Percentiles rank a stretch among this genome's conserved stretches.
phyloP scores from a whole-genome alignment of 2,888 invertebrate species.

The Drosophila gaucha region DNA sequence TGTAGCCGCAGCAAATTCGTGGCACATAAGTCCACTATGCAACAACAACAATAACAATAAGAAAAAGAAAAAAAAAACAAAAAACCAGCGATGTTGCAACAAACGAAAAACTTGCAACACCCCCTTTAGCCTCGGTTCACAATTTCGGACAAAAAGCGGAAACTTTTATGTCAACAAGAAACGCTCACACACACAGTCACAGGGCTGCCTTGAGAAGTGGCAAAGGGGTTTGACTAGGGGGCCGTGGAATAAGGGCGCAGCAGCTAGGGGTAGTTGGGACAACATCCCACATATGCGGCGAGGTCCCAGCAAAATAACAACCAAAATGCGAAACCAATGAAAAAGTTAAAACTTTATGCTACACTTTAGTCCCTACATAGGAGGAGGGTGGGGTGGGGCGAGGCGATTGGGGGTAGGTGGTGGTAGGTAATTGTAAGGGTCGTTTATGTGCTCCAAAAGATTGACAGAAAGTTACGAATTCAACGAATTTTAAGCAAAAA shows the following conservation, averaged over 20 bases:
- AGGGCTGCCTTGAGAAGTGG: slow-evolving; percentile 19
- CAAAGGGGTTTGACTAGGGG: slow-evolving; percentile 1
- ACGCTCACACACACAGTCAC: slow-evolving; percentile 34
- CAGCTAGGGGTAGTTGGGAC: background rate
- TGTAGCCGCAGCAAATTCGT: slow-evolving; percentile 79
- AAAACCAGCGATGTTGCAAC: slow-evolving; percentile 30
- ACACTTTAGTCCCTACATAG: slow-evolving; percentile 28
- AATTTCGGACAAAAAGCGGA: slow-evolving; percentile 36
- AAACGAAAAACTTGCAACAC: slow-evolving; percentile 36
- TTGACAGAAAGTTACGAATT: slow-evolving; percentile 46
- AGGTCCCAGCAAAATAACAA: slow-evolving; percentile 41
- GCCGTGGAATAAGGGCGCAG: background rate
- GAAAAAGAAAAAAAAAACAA: slow-evolving; percentile 28
- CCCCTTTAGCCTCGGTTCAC: too few species aligned
- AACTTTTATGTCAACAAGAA: slow-evolving; percentile 75
- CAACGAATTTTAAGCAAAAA: slow-evolving; percentile 15
- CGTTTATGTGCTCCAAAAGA: slow-evolving; percentile 35
- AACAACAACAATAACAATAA: background rate
- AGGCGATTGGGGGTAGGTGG: background rate
- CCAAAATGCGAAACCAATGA: slow-evolving; percentile 54
- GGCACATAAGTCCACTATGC: slow-evolving; percentile 63
- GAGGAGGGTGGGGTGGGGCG: background rate
- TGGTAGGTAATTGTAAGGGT: slow-evolving; percentile 21
- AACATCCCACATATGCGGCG: slow-evolving; percentile 41
- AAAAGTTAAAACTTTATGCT: slow-evolving; percentile 60